These are phyloP conservation scores for Eremophila alpestris DNA, from an alignment of 2,797 vertebrate genomes.

Conservation along the genomic window DNA sequence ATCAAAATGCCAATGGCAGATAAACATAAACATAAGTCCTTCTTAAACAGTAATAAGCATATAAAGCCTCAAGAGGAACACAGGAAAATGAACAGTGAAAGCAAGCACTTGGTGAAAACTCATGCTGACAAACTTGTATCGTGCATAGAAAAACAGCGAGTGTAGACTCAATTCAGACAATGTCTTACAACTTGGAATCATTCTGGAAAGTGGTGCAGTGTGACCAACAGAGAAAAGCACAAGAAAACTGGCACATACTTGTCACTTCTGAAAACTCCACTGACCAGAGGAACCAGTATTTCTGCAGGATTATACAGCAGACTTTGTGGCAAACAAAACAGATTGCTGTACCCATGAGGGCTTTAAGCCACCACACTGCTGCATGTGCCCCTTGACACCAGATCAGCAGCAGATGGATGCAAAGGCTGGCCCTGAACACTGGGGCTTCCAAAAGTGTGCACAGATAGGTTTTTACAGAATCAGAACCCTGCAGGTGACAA, in stretches of 20 bases:
- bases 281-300: not conserved
- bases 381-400: not conserved
- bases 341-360: not conserved
- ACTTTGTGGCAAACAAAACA: not conserved
- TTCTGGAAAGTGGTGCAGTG: not conserved
- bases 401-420: not conserved
- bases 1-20: not conserved
- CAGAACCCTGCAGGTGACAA: not conserved
- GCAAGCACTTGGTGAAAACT: not conserved
- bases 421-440: not conserved
- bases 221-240: not conserved
- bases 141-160: not conserved
- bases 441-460: not conserved
- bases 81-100: not conserved
- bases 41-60: not conserved
- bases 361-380: not conserved
- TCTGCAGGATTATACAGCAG: not conserved
- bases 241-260: not conserved
- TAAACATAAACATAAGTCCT: not conserved
- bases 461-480: not conserved
- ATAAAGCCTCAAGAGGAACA: not conserved
- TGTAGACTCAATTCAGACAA: not conserved
- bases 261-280: not conserved
- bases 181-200: not conserved
- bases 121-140: not conserved